Percentiles rank a stretch among this genome's conserved stretches.
Conservation (phyloP, 2,113 vertebrate species). For the Cettia cetti region DNA sequence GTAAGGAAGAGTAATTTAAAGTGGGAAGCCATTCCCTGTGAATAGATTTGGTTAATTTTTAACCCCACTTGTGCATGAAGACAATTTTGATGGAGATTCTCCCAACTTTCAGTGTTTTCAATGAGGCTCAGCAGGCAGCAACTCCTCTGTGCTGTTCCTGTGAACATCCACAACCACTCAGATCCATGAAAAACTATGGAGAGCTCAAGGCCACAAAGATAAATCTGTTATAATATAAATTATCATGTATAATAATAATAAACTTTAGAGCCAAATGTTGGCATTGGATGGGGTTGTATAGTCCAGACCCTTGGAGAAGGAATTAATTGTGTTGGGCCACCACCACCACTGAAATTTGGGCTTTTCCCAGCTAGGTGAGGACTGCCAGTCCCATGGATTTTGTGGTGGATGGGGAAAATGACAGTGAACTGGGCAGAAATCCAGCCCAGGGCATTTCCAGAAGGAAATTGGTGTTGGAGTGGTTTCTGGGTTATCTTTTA, state of each 20-base stretch:
- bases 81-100: background rate
- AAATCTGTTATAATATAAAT: too few relatives aligned
- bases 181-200: background rate
- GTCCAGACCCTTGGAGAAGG: background rate
- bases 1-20: background rate
- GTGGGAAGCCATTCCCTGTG: background rate
- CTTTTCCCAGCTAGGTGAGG: background rate
- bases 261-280: background rate
- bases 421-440: background rate
- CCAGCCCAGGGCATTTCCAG: background rate
- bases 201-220: background rate
- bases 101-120: background rate
- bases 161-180: background rate
- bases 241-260: too few relatives aligned
- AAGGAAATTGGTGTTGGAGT: fast-evolving
- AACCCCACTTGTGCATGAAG: background rate
- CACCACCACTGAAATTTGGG: background rate
- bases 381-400: background rate
- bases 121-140: background rate
- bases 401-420: background rate
- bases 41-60: background rate
- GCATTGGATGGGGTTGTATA: background rate
- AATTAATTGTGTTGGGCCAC: background rate
- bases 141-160: background rate
- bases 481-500: background rate